Base-by-base conservation (phyloP, 1,140 invertebrate genomes). In the Oreohelix idahoensis region DNA sequence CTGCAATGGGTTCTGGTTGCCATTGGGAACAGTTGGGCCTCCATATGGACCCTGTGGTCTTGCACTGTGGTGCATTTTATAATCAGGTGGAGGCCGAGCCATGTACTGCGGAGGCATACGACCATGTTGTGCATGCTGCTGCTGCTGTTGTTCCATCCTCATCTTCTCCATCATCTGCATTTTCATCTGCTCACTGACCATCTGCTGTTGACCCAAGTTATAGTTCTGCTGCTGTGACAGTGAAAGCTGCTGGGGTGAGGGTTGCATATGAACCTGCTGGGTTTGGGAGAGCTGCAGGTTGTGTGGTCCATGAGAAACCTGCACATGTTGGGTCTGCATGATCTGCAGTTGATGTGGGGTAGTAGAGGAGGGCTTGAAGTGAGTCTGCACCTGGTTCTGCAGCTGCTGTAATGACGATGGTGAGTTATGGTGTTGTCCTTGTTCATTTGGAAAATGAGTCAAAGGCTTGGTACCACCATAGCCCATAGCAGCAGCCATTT, bases 261-360 rank as follows among this genome's bases (percentile, higher is more conserved):
- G 73, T 83, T 94, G 95, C 83, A 97, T 96, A 90, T 97, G 96
- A 85, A 97, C 92, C 89, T 97, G 96, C 90, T 97, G 96, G n/a
- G 96, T 96, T 91, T 97, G 96, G 88, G 96, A 96, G 92, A 97
- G 96, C 92, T 96, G 96, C 85, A 97, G 84, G 58, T 89, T 86
- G 45, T 91, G 90, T 39, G 87, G 80, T 36, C 89, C 88, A 75
- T 91, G 89, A 1, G 88, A 89, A 32, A 92, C 85, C 73, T 92
- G 90, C 86, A 92, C 85, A 39, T 91, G 89, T 81, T 91, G 90
- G 15, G 87, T 87, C 70, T 91, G 90, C 36, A 87, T 88, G 13
- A 85, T 71, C 81, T 89, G 89, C 38, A 85, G 83, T 26, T 91
- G 90, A 81, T 92, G 89, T 88, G 91, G 89, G 49, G 89, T 88